A percentile compares a stretch with the other conserved stretches of the same genome.
Conservation (phyloP, 2,888 invertebrate genomes). For the Pycnomerus fuliginosus region DNA sequence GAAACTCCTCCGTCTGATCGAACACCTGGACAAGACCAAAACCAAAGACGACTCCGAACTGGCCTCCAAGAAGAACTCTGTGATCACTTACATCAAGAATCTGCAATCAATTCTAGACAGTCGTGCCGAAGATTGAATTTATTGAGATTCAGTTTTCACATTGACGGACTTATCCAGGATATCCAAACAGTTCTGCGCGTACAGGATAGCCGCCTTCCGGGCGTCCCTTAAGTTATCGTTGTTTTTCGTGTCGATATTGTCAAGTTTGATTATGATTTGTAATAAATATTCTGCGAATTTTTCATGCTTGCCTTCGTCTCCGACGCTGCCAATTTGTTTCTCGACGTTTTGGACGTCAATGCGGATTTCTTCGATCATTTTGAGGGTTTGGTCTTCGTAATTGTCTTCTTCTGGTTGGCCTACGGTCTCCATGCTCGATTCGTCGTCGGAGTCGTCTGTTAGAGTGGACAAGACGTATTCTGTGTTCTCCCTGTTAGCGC, state of each 20-base stretch:
- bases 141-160: background rate
- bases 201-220: slow-evolving; percentile 11
- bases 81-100: slow-evolving; percentile 9
- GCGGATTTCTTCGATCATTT: slow-evolving; percentile 4
- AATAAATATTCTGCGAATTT: slow-evolving; percentile 9
- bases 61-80: slow-evolving; percentile 4
- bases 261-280: slow-evolving; percentile 15
- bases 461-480: slow-evolving; percentile 7
- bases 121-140: background rate
- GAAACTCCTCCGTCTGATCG: slow-evolving; percentile 14
- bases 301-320: slow-evolving; percentile 1
- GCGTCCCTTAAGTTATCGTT: slow-evolving; percentile 5
- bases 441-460: slow-evolving; percentile 8
- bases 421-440: slow-evolving; percentile 1
- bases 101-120: slow-evolving; percentile 7
- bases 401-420: background rate
- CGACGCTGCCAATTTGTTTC: slow-evolving; percentile 2
- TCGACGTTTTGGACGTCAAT: slow-evolving; percentile 4
- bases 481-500: background rate
- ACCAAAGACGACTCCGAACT: slow-evolving; percentile 4
- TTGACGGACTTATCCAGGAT: background rate
- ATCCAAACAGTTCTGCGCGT: slow-evolving; percentile 7
- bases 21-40: slow-evolving; percentile 12
- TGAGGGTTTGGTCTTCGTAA: background rate
- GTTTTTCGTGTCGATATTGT: slow-evolving; percentile 13